Evolutionary conservation across 2,797 vertebrate genomes (phyloP).

Genomic region (Gymnoscopelus microlampas): DNA sequence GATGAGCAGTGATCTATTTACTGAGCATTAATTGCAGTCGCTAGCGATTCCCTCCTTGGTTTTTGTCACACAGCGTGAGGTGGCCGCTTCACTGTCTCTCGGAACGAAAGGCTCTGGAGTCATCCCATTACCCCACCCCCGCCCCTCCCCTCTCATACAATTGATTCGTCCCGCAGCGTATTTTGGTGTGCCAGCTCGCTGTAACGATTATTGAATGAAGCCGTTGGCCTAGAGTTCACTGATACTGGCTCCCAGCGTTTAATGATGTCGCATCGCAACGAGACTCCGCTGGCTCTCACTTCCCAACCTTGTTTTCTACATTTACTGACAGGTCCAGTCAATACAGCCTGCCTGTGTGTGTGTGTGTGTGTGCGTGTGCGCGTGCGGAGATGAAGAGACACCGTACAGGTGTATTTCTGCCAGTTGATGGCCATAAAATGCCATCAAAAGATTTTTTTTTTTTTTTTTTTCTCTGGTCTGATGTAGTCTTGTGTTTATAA

Average conservation of each 20-base stretch:
- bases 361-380: conserved; percentile 1
- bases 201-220: conserved; percentile 59
- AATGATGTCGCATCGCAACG: conserved; percentile 59
- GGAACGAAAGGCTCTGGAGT: conserved; percentile 31
- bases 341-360: conserved; percentile 9
- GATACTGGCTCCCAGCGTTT: conserved; percentile 45
- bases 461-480: no score
- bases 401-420: no score
- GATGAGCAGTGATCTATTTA: conserved; percentile 26
- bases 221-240: conserved; percentile 38
- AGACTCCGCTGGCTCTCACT: conserved; percentile 34
- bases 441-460: no score
- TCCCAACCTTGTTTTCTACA: conserved; percentile 35
- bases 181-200: conserved; percentile 19
- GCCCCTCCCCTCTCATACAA: neutral
- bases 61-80: conserved; percentile 12
- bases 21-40: conserved; percentile 62
- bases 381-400: neutral
- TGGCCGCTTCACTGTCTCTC: conserved; percentile 2
- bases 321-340: conserved; percentile 41
- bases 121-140: conserved; percentile 2
- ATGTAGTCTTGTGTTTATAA: no score
- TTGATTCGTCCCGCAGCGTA: conserved; percentile 51
- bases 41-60: conserved; percentile 15
- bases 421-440: no score